phyloP scores from a whole-genome alignment of 2,888 invertebrate species.

The Carabus problematicus region DNA sequence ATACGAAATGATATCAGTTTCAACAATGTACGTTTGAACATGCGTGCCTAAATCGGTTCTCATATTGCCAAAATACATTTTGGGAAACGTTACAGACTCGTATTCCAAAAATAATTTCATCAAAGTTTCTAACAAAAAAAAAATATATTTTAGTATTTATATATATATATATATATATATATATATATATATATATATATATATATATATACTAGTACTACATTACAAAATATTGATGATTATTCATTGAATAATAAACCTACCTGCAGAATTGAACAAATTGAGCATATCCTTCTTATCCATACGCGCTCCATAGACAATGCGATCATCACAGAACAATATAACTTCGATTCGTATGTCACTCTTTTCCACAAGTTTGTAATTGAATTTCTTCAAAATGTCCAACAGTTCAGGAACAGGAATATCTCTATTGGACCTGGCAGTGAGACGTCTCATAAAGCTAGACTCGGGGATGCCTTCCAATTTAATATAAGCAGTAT shows the following conservation, averaged over 20 bases:
- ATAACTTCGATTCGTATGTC: conserved; percentile 18
- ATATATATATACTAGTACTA: too few species aligned
- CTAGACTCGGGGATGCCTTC: neutral
- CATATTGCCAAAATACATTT: neutral
- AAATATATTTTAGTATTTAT: neutral
- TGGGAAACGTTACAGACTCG: neutral
- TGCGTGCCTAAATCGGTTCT: conserved; percentile 17
- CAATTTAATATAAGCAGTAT: conserved; percentile 9
- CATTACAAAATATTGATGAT: too few species aligned
- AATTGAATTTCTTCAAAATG: conserved; percentile 14
- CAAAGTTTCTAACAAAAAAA: neutral
- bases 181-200: too few species aligned
- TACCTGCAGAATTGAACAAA: too few species aligned
- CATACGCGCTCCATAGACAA: neutral
- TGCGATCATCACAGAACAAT: conserved; percentile 14
- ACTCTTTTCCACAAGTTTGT: conserved; percentile 10
- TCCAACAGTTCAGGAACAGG: conserved; percentile 16
- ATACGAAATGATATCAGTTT: too few species aligned
- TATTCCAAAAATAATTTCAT: conserved; percentile 3
- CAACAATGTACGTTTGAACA: too few species aligned
- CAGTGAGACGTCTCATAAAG: neutral
- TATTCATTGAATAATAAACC: too few species aligned
- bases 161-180: too few species aligned
- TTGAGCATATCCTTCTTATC: neutral
- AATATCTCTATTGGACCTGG: neutral